Percentiles rank a stretch among this genome's conserved stretches.
Conservation (phyloP, 2,888 invertebrate species). For the Zaprionus lineosus region DNA sequence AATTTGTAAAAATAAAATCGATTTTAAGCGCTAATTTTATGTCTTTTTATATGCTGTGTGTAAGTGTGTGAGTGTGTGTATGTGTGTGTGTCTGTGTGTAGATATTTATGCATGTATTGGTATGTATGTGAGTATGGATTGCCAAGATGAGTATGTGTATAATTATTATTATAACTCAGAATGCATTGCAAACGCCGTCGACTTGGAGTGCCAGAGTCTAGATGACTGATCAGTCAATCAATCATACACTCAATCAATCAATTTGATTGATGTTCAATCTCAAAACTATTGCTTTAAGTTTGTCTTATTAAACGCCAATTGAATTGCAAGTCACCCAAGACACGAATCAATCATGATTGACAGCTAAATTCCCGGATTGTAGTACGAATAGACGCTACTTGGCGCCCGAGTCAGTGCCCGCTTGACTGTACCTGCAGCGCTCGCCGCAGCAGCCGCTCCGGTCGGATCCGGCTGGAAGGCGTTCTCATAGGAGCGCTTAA, state of each 20-base stretch:
- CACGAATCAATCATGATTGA: constrained; percentile 31
- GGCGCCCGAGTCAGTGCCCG: constrained; percentile 79
- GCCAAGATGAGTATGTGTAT: constrained; percentile 37
- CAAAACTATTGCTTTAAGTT: too few species aligned
- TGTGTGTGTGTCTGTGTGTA: constrained; percentile 32
- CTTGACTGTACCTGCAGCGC: constrained; percentile 78
- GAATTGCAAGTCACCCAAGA: neutral
- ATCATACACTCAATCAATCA: constrained; percentile 9
- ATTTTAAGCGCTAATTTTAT: constrained; percentile 58
- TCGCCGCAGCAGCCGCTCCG: constrained; percentile 66
- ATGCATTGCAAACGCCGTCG: constrained; percentile 30
- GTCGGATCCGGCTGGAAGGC: constrained; percentile 85
- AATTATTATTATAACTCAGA: constrained; percentile 13
- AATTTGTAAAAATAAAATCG: constrained; percentile 40
- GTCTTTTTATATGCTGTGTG: constrained; percentile 62
- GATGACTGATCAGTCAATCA: too few species aligned
- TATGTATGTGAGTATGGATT: constrained; percentile 23
- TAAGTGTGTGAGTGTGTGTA: constrained; percentile 30
- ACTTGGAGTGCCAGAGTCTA: constrained; percentile 11
- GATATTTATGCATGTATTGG: constrained; percentile 13
- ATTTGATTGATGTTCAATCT: constrained; percentile 1
- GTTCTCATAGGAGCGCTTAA: constrained; percentile 89
- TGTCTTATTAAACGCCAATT: too few species aligned
- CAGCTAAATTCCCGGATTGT: constrained; percentile 79
- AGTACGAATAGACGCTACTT: constrained; percentile 73